A percentile compares a stretch with the other conserved stretches of the same genome.
These are phyloP conservation scores for Aphidoletes aphidimyza DNA, from an alignment of 2,888 invertebrate species.

Conservation along the genomic window DNA sequence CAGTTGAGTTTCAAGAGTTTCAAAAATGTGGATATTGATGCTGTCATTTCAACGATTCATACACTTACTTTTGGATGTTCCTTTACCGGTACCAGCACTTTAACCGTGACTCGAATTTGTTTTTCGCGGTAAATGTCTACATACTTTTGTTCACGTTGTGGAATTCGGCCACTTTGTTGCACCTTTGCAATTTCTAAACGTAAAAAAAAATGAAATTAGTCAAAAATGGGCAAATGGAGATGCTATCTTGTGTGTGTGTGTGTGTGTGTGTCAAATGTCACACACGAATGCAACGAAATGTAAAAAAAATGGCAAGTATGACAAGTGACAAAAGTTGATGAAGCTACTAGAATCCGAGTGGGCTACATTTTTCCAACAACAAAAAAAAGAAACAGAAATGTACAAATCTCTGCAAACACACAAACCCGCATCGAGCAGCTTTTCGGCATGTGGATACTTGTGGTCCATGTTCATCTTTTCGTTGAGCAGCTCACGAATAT, in stretches of 20 bases:
- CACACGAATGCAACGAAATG: background rate
- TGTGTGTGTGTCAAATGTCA: background rate
- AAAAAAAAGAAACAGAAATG: background rate
- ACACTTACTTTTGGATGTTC: slow-evolving; percentile 76
- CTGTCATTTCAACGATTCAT: background rate
- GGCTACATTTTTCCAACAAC: background rate
- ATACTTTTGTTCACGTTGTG: slow-evolving; percentile 75
- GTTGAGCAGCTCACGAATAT: slow-evolving; percentile 77
- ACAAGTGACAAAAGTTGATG: too few species aligned
- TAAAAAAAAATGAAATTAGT: background rate
- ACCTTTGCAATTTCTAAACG: slow-evolving; percentile 80
- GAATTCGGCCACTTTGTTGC: slow-evolving; percentile 75
- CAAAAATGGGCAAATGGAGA: slow-evolving; percentile 3
- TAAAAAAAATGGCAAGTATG: too few species aligned
- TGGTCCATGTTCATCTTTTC: slow-evolving; percentile 77
- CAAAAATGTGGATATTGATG: background rate
- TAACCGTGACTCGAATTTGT: slow-evolving; percentile 57
- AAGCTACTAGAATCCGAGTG: too few species aligned
- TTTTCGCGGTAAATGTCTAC: slow-evolving; percentile 79
- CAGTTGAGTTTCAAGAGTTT: background rate
- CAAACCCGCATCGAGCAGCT: slow-evolving; percentile 80
- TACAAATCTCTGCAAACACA: too few species aligned
- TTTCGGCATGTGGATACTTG: slow-evolving; percentile 76
- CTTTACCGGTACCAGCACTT: slow-evolving; percentile 57
- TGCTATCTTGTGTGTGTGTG: background rate